A percentile compares a stretch with the other conserved stretches of the same genome.
phyloP scores from a whole-genome alignment of 2,797 vertebrate genomes.

The Cichlasoma orientale region DNA sequence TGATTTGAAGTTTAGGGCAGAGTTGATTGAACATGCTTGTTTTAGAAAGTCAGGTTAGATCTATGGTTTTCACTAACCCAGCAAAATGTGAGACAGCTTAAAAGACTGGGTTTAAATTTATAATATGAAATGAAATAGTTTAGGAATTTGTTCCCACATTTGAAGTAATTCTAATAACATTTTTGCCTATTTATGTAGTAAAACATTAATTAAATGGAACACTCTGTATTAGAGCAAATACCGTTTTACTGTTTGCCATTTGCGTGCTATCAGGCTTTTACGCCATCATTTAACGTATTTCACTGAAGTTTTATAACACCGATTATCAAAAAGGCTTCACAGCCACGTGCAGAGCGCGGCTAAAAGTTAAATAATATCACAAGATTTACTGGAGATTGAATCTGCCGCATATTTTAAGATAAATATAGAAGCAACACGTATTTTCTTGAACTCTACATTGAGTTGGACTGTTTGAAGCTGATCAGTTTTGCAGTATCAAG shows the following conservation, averaged over 20 bases:
- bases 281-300: background rate
- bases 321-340: constrained; percentile 15
- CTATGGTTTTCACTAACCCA: background rate
- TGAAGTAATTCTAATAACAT: background rate
- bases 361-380: constrained; percentile 8
- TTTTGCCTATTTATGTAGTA: background rate
- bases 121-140: background rate
- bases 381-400: constrained; percentile 13
- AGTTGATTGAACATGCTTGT: constrained; percentile 3
- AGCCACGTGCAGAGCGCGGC: background rate
- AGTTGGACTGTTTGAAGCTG: background rate
- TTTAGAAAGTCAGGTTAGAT: background rate
- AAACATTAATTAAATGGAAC: background rate
- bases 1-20: constrained; percentile 73
- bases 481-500: no score
- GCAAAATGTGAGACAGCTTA: background rate
- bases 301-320: background rate
- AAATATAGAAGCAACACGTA: background rate
- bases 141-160: background rate
- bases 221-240: background rate
- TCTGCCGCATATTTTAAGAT: background rate
- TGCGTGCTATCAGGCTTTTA: constrained; percentile 13
- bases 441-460: background rate
- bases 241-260: background rate
- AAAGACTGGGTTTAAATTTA: background rate